Conservation (phyloP, 2,888 invertebrate species). For the Escarpia spicata region DNA sequence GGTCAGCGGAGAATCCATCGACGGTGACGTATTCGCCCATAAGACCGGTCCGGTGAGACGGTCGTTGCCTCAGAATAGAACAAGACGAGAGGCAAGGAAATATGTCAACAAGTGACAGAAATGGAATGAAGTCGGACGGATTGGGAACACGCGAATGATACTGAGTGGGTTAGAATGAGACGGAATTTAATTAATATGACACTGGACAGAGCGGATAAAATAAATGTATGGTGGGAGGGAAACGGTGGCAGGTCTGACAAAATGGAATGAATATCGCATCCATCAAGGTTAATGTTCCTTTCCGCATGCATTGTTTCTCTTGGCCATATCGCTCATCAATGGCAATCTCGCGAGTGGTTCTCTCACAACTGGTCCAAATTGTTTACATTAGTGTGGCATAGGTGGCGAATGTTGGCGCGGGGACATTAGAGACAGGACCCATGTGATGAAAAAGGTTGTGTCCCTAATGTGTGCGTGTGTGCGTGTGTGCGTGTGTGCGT, state of each 20-base stretch:
- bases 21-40: not conserved
- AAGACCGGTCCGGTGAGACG: not conserved
- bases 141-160: not conserved
- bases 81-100: not conserved
- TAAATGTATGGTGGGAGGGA: not conserved
- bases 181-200: not conserved
- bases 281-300: not conserved
- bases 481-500: too few species aligned
- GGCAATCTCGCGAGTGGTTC: not conserved
- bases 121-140: not conserved
- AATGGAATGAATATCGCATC: slow-evolving; percentile 12
- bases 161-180: not conserved
- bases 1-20: not conserved
- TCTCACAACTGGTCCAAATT: not conserved
- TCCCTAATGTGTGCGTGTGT: too few species aligned
- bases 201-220: not conserved
- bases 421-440: too few species aligned
- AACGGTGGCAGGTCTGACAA: not conserved
- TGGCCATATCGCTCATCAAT: not conserved
- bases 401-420: not conserved
- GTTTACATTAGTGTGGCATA: not conserved
- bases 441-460: too few species aligned
- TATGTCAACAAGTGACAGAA: not conserved
- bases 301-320: not conserved
- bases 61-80: not conserved